These are phyloP conservation scores for Pseudomyrmex cubaensis DNA, from an alignment of 1,140 invertebrate genomes.

Conservation along the genomic window DNA sequence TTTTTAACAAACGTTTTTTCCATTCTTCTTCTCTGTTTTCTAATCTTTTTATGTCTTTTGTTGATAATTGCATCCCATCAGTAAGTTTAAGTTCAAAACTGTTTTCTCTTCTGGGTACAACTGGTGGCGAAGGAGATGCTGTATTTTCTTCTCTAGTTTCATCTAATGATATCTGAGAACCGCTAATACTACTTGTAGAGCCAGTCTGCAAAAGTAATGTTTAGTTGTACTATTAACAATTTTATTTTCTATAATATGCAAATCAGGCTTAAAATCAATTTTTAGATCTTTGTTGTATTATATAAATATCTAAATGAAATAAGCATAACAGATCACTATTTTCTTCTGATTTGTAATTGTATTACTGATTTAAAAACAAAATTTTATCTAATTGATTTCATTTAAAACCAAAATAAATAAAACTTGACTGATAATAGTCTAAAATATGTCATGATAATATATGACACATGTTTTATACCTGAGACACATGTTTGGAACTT, in stretches of 20 bases:
- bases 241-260: not conserved
- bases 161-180: slow-evolving; percentile 83
- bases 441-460: too few species aligned
- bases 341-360: too few species aligned
- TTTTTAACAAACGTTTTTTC: slow-evolving; percentile 84
- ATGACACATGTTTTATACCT: slow-evolving; percentile 73
- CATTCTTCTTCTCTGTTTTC: slow-evolving; percentile 86
- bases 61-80: slow-evolving; percentile 80
- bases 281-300: too few species aligned
- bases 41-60: slow-evolving; percentile 84
- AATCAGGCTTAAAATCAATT: not conserved
- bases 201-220: slow-evolving; percentile 78
- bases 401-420: not conserved
- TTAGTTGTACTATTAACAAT: not conserved
- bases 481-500: slow-evolving; percentile 85
- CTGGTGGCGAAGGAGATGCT: slow-evolving; percentile 72
- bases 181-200: slow-evolving; percentile 87
- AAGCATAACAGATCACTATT: too few species aligned
- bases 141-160: slow-evolving; percentile 77
- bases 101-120: slow-evolving; percentile 77
- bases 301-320: too few species aligned
- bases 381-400: not conserved
- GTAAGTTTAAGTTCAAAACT: slow-evolving; percentile 80
- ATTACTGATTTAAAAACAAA: not conserved
- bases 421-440: not conserved